These are phyloP conservation scores for Sebastes itinus DNA, from an alignment of 2,797 vertebrate species.

Conservation along the genomic window DNA sequence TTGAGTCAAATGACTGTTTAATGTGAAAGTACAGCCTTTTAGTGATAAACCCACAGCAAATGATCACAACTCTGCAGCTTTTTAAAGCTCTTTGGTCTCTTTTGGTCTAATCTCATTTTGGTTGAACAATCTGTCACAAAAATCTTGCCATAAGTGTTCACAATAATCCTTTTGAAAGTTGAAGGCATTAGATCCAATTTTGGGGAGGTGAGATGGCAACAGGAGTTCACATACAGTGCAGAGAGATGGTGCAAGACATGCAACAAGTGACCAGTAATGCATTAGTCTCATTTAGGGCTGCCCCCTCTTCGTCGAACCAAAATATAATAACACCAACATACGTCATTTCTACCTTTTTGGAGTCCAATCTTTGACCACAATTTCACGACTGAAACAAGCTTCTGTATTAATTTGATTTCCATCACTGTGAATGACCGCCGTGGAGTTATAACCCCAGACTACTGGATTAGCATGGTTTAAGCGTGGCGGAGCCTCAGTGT, in stretches of 20 bases:
- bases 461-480: conserved; percentile 42
- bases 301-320: no score
- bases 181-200: background rate
- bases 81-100: background rate
- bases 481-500: background rate
- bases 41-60: background rate
- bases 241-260: background rate
- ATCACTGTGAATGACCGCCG: background rate
- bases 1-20: background rate
- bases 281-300: no score
- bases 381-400: background rate
- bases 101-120: background rate
- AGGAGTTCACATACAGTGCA: background rate
- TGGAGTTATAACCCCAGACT: background rate
- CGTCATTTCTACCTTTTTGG: background rate
- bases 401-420: conserved; percentile 39
- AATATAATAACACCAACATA: background rate
- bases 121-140: background rate
- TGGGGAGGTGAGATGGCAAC: background rate
- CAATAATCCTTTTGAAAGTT: background rate
- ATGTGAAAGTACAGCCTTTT: background rate
- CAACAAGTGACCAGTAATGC: background rate
- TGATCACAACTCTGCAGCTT: background rate
- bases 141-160: background rate
- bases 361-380: background rate